A percentile compares a stretch with the other conserved stretches of the same genome.
These are phyloP conservation scores for Matsumyia berberina DNA, from an alignment of 2,888 invertebrate species.

Conservation along the genomic window DNA sequence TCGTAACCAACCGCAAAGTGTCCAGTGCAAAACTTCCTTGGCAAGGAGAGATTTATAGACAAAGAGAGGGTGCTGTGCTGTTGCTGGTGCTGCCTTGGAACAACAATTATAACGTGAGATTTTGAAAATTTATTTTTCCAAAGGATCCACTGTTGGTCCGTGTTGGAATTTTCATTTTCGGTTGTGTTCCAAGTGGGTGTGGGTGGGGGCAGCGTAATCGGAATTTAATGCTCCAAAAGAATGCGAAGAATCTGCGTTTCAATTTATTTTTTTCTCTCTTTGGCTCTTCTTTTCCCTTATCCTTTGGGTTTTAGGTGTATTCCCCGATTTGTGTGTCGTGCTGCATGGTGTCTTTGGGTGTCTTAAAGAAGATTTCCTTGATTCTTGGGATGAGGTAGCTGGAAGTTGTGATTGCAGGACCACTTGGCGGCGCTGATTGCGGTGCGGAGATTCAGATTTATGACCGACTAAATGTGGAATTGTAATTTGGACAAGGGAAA, in stretches of 20 bases:
- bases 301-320: slow-evolving; percentile 21
- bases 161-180: slow-evolving; percentile 71
- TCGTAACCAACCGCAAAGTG: slow-evolving; percentile 60
- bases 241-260: slow-evolving; percentile 63
- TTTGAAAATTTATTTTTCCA: slow-evolving; percentile 54
- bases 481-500: slow-evolving; percentile 49
- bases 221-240: slow-evolving; percentile 71
- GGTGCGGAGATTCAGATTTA: slow-evolving; percentile 58
- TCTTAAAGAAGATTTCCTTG: slow-evolving; percentile 42
- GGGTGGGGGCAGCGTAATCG: slow-evolving; percentile 41
- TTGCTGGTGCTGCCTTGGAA: slow-evolving; percentile 41
- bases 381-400: slow-evolving; percentile 33
- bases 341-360: slow-evolving; percentile 1
- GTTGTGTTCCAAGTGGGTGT: slow-evolving; percentile 2
- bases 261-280: slow-evolving; percentile 27
- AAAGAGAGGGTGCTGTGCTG: background rate
- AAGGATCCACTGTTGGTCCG: slow-evolving; percentile 37
- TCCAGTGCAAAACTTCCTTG: slow-evolving; percentile 36
- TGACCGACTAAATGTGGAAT: slow-evolving; percentile 43
- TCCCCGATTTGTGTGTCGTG: background rate
- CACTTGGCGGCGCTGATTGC: slow-evolving; percentile 69
- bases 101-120: slow-evolving; percentile 69
- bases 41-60: slow-evolving; percentile 61
- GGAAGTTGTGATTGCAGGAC: slow-evolving; percentile 58
- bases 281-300: slow-evolving; percentile 10